Conservation (phyloP, 2,888 invertebrate species). For the Azorinus chamasolen region DNA sequence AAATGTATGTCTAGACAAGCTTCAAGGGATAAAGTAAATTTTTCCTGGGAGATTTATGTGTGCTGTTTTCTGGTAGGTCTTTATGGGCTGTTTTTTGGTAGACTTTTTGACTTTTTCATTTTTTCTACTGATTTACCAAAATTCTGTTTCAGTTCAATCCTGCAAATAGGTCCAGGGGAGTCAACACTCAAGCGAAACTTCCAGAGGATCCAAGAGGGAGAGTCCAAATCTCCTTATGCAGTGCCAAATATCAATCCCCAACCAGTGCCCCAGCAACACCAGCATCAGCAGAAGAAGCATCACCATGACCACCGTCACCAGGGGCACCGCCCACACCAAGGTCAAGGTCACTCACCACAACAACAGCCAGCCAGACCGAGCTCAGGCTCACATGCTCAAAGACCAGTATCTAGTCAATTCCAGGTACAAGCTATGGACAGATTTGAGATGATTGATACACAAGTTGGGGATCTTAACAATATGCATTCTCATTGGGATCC, state of each 20-base stretch:
- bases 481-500: too few species aligned
- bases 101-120: too few species aligned
- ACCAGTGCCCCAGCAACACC: constrained; percentile 89
- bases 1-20: too few species aligned
- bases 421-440: constrained; percentile 45
- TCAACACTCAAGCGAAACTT: constrained; percentile 99
- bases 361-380: constrained; percentile 49
- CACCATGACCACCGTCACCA: constrained; percentile 89
- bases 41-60: too few species aligned
- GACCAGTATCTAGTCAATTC: constrained; percentile 71
- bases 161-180: constrained; percentile 94
- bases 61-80: too few species aligned
- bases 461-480: too few species aligned
- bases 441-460: too few species aligned
- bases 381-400: constrained; percentile 48
- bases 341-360: constrained; percentile 64
- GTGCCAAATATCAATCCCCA: constrained; percentile 64
- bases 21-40: too few species aligned
- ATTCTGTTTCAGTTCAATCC: constrained; percentile 91
- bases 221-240: constrained; percentile 73
- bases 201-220: constrained; percentile 94
- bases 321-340: constrained; percentile 80
- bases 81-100: too few species aligned
- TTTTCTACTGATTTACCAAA: too few species aligned
- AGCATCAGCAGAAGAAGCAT: constrained; percentile 72